These are phyloP conservation scores for Cassiopea andromeda DNA, from an alignment of 30 jellyfish, hydroid and myxozoan species.

Conservation along the genomic window DNA sequence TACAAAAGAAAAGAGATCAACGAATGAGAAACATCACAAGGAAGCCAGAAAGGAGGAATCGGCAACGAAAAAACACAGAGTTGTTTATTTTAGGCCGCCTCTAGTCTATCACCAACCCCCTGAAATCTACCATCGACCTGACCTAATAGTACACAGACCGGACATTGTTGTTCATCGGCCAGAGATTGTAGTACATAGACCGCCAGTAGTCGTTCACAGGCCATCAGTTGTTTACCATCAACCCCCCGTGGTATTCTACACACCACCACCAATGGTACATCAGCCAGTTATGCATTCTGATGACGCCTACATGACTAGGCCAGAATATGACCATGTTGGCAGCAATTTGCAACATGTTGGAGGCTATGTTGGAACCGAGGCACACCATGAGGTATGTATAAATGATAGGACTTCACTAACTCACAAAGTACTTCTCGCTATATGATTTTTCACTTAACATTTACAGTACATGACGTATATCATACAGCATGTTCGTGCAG, in stretches of 20 bases:
- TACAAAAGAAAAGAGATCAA: slow-evolving; percentile 40
- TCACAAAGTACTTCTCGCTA: too few relatives aligned
- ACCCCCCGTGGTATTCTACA: slow-evolving; percentile 97
- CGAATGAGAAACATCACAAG: slow-evolving; percentile 52
- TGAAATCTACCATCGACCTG: slow-evolving; percentile 96
- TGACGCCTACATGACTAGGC: slow-evolving; percentile 83
- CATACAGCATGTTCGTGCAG: too few relatives aligned
- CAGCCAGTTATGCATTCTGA: slow-evolving; percentile 89
- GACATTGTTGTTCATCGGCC: slow-evolving; percentile 97
- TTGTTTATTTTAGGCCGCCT: slow-evolving; percentile 95
- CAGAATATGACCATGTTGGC: slow-evolving; percentile 86
- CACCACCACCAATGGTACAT: slow-evolving; percentile 96
- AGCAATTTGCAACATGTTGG: slow-evolving; percentile 89
- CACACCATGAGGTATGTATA: slow-evolving; percentile 61
- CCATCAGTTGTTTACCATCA: slow-evolving; percentile 98
- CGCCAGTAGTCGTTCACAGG: slow-evolving; percentile 95
- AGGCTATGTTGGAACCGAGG: slow-evolving; percentile 60
- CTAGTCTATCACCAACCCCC: slow-evolving; percentile 95
- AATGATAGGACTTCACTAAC: too few relatives aligned
- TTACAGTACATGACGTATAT: too few relatives aligned
- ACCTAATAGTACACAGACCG: slow-evolving; percentile 95
- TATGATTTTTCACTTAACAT: too few relatives aligned
- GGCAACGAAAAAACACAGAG: slow-evolving; percentile 84
- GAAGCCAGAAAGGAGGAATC: slow-evolving; percentile 36
- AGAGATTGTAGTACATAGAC: slow-evolving; percentile 94